These are phyloP conservation scores for Xiphophorus hellerii DNA, from an alignment of 2,113 vertebrate species.

Conservation along the genomic window DNA sequence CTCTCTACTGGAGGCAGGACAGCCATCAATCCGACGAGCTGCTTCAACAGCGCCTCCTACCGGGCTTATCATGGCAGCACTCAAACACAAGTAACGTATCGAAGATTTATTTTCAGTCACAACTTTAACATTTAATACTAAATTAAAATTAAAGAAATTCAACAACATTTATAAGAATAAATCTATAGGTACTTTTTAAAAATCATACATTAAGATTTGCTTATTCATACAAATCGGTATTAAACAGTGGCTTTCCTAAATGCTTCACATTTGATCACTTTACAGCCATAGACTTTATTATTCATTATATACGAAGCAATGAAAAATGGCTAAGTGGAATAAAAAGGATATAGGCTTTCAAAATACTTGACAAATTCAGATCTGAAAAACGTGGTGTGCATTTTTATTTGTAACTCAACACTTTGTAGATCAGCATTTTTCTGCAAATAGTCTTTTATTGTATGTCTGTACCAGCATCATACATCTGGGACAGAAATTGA, in stretches of 20 bases:
- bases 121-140: no score
- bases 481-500: not conserved
- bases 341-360: not conserved
- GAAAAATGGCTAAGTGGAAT: not conserved
- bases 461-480: no score
- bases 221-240: no score
- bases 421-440: not conserved
- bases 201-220: no score
- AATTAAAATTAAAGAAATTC: no score
- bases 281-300: not conserved
- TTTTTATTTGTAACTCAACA: not conserved
- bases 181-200: no score
- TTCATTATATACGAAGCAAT: not conserved
- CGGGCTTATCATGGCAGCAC: not conserved
- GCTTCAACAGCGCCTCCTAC: constrained; percentile 45
- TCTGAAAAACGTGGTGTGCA: not conserved
- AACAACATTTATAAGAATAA: no score
- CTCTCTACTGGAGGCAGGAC: constrained; percentile 58
- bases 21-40: not conserved
- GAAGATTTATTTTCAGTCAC: not conserved
- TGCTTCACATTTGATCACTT: not conserved
- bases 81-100: not conserved
- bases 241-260: no score
- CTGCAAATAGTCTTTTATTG: not conserved
- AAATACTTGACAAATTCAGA: not conserved